phyloP scores from a whole-genome alignment of 2,113 vertebrate species.

The Lampris incognitus region DNA sequence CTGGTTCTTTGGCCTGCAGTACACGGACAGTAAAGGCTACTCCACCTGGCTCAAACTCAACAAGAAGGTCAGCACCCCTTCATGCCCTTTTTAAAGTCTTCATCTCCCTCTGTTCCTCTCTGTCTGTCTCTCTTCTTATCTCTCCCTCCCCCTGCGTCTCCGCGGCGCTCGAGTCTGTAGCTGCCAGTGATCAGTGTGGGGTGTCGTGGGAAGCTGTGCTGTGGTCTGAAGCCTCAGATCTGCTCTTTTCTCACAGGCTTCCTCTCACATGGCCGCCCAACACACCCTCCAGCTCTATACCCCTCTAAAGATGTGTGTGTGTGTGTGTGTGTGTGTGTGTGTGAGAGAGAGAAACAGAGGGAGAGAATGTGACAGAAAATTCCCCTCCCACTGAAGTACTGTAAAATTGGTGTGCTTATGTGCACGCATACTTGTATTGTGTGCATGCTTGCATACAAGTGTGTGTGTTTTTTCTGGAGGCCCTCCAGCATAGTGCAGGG shows the following conservation, averaged over 20 bases:
- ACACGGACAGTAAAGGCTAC: slow-evolving; percentile 97
- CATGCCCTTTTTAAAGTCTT: neutral
- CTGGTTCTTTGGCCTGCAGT: slow-evolving; percentile 99
- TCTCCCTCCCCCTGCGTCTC: neutral
- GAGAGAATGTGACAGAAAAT: neutral
- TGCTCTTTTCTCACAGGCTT: slow-evolving; percentile 41
- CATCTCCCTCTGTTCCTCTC: neutral
- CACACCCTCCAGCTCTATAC: neutral
- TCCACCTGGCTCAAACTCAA: slow-evolving; percentile 97
- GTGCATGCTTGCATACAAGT: slow-evolving; percentile 16
- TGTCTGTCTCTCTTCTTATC: neutral
- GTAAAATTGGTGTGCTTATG: neutral
- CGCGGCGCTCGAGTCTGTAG: neutral
- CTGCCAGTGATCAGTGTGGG: neutral
- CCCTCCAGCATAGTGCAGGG: neutral
- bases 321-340: neutral
- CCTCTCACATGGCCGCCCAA: slow-evolving; percentile 21
- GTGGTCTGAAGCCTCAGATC: slow-evolving; percentile 31
- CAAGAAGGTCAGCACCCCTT: slow-evolving; percentile 89
- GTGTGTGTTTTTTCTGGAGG: neutral
- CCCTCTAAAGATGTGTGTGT: neutral
- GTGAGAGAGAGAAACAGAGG: slow-evolving; percentile 2
- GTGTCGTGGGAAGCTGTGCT: slow-evolving; percentile 7
- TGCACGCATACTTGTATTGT: neutral
- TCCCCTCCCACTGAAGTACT: neutral